Base-by-base conservation (phyloP, 2,888 invertebrate species). In the Stenichneumon culpator region DNA sequence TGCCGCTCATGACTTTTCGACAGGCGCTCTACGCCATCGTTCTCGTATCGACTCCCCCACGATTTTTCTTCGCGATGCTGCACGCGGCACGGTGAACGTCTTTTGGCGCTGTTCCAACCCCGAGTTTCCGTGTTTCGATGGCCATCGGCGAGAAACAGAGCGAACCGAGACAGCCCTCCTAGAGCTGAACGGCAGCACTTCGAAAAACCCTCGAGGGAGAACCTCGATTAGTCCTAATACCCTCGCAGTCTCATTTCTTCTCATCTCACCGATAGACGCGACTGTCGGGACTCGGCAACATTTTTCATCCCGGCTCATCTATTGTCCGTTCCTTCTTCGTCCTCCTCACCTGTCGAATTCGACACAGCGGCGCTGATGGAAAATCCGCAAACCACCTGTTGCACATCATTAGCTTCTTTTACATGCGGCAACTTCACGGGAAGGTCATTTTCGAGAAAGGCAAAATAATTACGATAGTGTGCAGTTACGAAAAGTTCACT, bases 181-280 rank as follows among this genome's bases (percentile, higher is more conserved):
- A 22, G 39, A 11, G 1, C 7, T 25, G 57, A 32, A 22, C 0
- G 14, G 28, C 44, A 63, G 25, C 63, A 47, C 63, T 50, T 75
- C 22, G 65, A 65, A 63, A 63, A 63, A 63, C 32, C 32, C 32
- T 47, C 39, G 22, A 54, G 69, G 7, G 32, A 47, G 39, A 69
- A 54, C 22, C 32, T 79, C 74, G 82, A 84, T 84, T 84, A 84
- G 84, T 28, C 63, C 65, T 79, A 84, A 82, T 84, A 79, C 47
- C 39, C 63, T 65, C 65, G 54, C 22, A 39, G 54, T 65, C 67
- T 25, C 47, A 73, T 68, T 50, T 67, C 60, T 79, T 79, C 74
- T 79, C 78, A 84, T 79, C 78, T 74, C 73, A 54, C 65, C 74
- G 19, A 54, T 70, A 77, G 63, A 36, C 70, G 32, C 63, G 63